Conservation (phyloP, 2,113 vertebrate genomes). For the Oreochromis spilurus region DNA sequence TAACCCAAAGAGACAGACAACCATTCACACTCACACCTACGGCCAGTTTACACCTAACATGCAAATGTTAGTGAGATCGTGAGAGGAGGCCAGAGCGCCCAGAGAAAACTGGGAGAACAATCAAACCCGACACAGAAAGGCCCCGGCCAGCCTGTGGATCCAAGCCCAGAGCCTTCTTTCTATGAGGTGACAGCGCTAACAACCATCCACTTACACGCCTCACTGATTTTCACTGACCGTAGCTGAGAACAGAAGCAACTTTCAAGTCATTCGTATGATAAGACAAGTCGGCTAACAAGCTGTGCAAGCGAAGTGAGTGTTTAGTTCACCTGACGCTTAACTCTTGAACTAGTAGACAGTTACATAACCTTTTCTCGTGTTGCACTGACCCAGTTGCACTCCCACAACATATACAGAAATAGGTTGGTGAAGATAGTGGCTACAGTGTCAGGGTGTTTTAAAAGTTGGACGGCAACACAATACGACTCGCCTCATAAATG, state of each 20-base stretch:
- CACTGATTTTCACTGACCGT: neutral
- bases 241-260: neutral
- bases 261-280: neutral
- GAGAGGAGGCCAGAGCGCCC: neutral
- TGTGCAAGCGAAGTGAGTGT: neutral
- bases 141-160: neutral
- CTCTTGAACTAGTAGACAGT: neutral
- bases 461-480: neutral
- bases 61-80: neutral
- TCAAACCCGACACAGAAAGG: neutral
- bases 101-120: neutral
- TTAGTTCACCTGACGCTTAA: neutral
- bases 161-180: neutral
- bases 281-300: neutral
- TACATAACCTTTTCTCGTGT: neutral
- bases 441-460: neutral
- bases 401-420: neutral
- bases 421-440: neutral
- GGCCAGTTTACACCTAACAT: neutral
- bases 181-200: neutral
- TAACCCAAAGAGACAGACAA: neutral
- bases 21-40: neutral
- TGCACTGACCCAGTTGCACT: neutral
- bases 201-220: neutral
- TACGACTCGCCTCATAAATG: neutral